Conservation (phyloP, 2,797 vertebrate genomes). For the Gymnoscopelus microlampas region DNA sequence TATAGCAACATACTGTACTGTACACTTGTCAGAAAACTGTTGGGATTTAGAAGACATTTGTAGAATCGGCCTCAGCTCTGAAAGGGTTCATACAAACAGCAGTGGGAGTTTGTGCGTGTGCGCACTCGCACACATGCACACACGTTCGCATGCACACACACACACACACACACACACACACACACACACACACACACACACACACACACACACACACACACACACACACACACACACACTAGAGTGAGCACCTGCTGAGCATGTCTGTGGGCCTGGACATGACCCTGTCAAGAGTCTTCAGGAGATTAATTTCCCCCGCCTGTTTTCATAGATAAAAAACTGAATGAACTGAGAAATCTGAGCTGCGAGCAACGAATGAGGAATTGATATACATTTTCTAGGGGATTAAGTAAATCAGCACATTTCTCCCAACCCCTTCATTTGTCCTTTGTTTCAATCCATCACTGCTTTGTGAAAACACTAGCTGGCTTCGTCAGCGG, state of each 20-base stretch:
- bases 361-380: slow-evolving; percentile 59
- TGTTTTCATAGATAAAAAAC: slow-evolving; percentile 77
- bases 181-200: slow-evolving; percentile 15
- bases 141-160: slow-evolving; percentile 3
- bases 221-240: slow-evolving; percentile 6
- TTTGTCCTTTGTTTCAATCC: slow-evolving; percentile 72
- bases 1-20: too few species aligned
- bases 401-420: slow-evolving; percentile 75
- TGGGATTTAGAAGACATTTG: too few species aligned
- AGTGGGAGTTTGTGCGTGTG: neutral
- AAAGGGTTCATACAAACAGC: too few species aligned
- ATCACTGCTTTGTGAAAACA: slow-evolving; percentile 43
- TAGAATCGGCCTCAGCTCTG: too few species aligned
- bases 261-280: slow-evolving; percentile 65
- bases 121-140: slow-evolving; percentile 16
- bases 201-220: slow-evolving; percentile 17
- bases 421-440: slow-evolving; percentile 61
- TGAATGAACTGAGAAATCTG: slow-evolving; percentile 57
- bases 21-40: too few species aligned
- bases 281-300: slow-evolving; percentile 73
- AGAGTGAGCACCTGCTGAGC: slow-evolving; percentile 66
- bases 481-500: slow-evolving; percentile 43
- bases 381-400: slow-evolving; percentile 72
- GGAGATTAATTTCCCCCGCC: slow-evolving; percentile 75
- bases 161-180: neutral